Evolutionary conservation across 1,140 invertebrate species (phyloP).

Genomic region (Papilio aristodemus): DNA sequence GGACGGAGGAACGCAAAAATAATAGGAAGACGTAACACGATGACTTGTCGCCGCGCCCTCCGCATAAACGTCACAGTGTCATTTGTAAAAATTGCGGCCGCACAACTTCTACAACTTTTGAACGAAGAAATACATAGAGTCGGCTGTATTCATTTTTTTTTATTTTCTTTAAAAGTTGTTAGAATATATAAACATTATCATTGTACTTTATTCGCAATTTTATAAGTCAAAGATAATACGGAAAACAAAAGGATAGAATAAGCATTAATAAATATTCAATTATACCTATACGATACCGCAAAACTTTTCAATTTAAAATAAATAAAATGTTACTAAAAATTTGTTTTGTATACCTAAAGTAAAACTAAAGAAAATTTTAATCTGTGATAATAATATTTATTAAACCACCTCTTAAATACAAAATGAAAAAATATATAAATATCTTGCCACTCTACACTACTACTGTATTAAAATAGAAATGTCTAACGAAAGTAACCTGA

Average conservation of each 20-base stretch:
- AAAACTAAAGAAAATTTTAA: no score
- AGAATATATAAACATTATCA: no score
- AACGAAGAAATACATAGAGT: slow-evolving; percentile 52
- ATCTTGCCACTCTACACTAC: slow-evolving; percentile 38
- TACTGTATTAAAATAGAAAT: slow-evolving; percentile 54
- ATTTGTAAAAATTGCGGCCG: slow-evolving; percentile 79
- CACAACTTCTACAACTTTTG: slow-evolving; percentile 70
- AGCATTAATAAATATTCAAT: not conserved
- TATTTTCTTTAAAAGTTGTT: not conserved
- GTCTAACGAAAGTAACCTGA: slow-evolving; percentile 71
- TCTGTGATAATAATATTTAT: no score
- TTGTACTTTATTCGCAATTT: not conserved
- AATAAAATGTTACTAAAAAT: no score
- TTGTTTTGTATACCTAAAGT: no score
- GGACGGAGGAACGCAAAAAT: slow-evolving; percentile 59
- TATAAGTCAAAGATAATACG: not conserved
- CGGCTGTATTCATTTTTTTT: slow-evolving; percentile 3
- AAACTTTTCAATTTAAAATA: no score
- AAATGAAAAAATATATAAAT: not conserved
- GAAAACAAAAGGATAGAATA: no score
- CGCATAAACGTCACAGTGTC: slow-evolving; percentile 77
- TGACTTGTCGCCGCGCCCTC: slow-evolving; percentile 73
- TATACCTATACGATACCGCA: not conserved
- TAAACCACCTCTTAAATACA: no score
- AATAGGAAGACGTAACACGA: slow-evolving; percentile 76